Evolutionary conservation across 2,113 vertebrate genomes (phyloP), one percentile per base, ranked within the genome.

Genomic region (Crotophaga sulcirostris): DNA sequence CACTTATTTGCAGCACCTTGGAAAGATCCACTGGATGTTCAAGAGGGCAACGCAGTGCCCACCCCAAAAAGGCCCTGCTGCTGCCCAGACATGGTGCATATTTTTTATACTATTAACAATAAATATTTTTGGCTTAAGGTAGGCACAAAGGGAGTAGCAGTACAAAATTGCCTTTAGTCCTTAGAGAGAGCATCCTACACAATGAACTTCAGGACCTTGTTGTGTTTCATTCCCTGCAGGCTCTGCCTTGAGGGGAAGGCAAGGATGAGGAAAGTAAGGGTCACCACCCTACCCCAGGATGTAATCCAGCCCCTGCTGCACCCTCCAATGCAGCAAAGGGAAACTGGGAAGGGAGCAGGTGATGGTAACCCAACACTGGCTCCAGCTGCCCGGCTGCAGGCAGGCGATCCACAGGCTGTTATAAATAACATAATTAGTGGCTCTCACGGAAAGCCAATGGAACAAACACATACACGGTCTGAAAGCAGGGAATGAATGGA

Each of bases 341-440:
- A 20, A 34, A 34, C 11, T 0, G 44, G 56, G 58, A 58, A 78
- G 54, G 79, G 31, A 92, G 90, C 90, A 96, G 92, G 82, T 89
- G 94, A 88, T 34, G 84, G 96, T 90, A 96, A 97, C 90, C 56
- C 64, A 81, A 96, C 44, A 42, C 13, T 9, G 51, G 68, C 55
- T 89, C 75, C 95, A 96, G 92, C 92, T 96, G 90, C 86, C 59
- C 2, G 3, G 25, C 59, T 25, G 33, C 44, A 66, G 62, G 81
- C 87, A 33, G 83, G 56, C 13, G 0, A 54, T 21, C 4, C 1
- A 26, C 54, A 44, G 34, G 60, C 42, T 64, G 75, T 89, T 90
- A 96, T 86, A 95, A 95, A 96, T 95, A 90, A 90, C 68, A 23
- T 2, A 4, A 28, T 4, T 24, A 0, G 34, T 1, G 14, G 40